Evolutionary conservation across 2,113 vertebrate species (phyloP).

Genomic region (Jacana jacana): DNA sequence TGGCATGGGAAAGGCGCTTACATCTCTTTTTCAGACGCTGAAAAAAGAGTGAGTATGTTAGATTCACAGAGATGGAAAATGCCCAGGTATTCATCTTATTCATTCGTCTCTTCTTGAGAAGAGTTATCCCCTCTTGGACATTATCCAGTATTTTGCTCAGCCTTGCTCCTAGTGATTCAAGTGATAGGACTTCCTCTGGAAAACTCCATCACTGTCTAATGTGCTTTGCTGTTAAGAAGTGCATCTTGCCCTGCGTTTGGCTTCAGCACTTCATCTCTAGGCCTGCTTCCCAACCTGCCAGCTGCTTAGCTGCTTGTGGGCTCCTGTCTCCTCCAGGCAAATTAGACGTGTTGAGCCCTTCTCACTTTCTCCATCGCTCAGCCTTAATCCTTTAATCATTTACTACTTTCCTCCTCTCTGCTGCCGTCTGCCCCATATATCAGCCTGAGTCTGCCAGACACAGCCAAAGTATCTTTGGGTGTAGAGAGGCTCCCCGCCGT

Average conservation of each 20-base stretch:
- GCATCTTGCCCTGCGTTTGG: neutral
- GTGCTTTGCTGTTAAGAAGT: neutral
- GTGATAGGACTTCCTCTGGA: conserved; percentile 40
- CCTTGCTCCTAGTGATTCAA: conserved; percentile 18
- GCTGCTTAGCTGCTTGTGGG: neutral
- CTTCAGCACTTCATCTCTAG: neutral
- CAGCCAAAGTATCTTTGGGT: neutral
- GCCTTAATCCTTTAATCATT: conserved; percentile 2
- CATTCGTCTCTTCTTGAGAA: neutral
- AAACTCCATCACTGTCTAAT: neutral
- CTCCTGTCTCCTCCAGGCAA: neutral
- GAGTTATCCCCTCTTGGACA: conserved; percentile 34
- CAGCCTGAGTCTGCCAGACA: neutral
- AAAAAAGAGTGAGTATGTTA: neutral
- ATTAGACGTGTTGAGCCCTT: neutral
- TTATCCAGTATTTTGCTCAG: conserved; percentile 31
- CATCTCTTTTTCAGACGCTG: neutral
- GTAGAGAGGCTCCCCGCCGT: neutral
- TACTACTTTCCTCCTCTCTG: neutral
- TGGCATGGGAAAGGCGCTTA: conserved; percentile 8
- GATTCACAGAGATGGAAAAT: neutral
- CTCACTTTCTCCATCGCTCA: neutral
- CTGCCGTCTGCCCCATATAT: neutral
- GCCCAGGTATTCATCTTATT: conserved; percentile 13
- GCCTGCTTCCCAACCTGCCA: neutral